Conservation (phyloP, 2,113 vertebrate genomes). For the Oreotrochilus melanogaster region DNA sequence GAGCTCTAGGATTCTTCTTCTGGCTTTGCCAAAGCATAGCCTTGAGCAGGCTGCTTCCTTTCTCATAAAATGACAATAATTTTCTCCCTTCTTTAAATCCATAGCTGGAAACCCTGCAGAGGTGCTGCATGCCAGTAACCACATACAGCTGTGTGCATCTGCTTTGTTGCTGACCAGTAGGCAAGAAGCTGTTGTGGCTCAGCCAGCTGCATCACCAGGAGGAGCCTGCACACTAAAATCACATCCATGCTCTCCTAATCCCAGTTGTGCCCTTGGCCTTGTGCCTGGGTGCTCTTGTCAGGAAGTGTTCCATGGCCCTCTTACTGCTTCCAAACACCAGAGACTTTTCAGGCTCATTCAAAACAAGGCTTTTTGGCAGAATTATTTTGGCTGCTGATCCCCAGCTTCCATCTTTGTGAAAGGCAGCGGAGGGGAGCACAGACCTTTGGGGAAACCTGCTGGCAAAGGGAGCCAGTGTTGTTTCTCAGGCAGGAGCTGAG, state of each 20-base stretch:
- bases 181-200: neutral
- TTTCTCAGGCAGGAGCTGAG: neutral
- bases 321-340: neutral
- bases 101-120: neutral
- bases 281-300: neutral
- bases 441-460: neutral
- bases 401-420: neutral
- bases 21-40: neutral
- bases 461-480: neutral
- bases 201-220: neutral
- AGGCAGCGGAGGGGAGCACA: neutral
- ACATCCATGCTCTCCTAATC: neutral
- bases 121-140: neutral
- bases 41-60: neutral
- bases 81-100: neutral
- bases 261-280: neutral
- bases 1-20: neutral
- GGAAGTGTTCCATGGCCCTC: rapidly evolving
- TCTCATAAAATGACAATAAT: neutral
- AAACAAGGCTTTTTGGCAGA: neutral
- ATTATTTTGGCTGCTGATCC: neutral
- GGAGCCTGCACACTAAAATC: neutral
- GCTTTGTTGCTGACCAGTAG: neutral
- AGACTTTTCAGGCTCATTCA: neutral
- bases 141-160: neutral